phyloP scores from a whole-genome alignment of 2,113 vertebrate genomes.

The Zosterops hypoxanthus region DNA sequence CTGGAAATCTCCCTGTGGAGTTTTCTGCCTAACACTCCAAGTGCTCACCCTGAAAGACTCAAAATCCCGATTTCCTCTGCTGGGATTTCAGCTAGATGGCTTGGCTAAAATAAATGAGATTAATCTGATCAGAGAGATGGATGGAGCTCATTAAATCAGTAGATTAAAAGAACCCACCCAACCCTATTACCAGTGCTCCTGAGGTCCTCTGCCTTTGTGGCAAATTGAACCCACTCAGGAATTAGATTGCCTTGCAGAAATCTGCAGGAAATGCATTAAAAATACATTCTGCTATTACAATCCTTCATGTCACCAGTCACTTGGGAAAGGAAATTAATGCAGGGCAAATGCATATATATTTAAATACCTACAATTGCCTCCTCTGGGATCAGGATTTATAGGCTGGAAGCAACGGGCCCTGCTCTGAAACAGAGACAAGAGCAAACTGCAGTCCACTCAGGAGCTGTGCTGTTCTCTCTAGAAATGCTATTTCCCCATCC shows the following conservation, averaged over 20 bases:
- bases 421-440: background rate
- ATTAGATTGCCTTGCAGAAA: conserved; percentile 64
- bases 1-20: background rate
- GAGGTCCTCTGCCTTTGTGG: conserved; percentile 12
- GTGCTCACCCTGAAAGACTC: background rate
- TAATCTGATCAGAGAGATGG: conserved; percentile 29
- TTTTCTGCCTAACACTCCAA: background rate
- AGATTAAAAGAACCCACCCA: conserved; percentile 14
- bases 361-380: conserved; percentile 51
- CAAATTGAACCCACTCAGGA: conserved; percentile 58
- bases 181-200: background rate
- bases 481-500: background rate
- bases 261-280: conserved; percentile 75
- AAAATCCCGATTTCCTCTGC: background rate
- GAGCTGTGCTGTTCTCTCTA: background rate
- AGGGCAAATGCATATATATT: background rate
- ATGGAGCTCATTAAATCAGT: conserved; percentile 32
- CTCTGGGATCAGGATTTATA: conserved; percentile 57
- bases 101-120: conserved; percentile 12
- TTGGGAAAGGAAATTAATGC: conserved; percentile 45
- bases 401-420: conserved; percentile 33
- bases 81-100: background rate
- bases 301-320: conserved; percentile 66
- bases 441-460: conserved; percentile 8
- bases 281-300: conserved; percentile 67